phyloP scores from a whole-genome alignment of 2,113 vertebrate species.

The Triplophysa siluroides region DNA sequence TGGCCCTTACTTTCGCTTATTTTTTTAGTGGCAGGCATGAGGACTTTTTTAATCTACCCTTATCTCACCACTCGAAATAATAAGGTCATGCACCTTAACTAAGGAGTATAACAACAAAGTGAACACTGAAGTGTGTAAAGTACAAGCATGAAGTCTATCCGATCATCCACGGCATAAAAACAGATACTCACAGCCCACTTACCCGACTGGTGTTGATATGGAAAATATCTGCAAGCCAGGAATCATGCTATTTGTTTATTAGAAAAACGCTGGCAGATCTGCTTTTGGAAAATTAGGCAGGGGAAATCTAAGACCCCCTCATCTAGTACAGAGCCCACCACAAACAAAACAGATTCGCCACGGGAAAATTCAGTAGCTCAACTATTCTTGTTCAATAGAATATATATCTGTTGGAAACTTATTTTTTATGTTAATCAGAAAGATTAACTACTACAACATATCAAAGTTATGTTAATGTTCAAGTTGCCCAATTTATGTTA shows the following conservation, averaged over 20 bases:
- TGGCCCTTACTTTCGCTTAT: not conserved
- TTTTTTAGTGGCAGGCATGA: too few species aligned
- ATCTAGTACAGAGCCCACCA: not conserved
- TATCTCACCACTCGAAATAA: not conserved
- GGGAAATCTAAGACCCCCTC: slow-evolving; percentile 4
- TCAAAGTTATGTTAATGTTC: too few species aligned
- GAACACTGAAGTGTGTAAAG: not conserved
- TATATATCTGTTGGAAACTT: too few species aligned
- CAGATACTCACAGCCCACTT: not conserved
- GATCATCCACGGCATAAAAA: too few species aligned
- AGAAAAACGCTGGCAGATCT: slow-evolving; percentile 38
- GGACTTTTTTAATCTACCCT: too few species aligned
- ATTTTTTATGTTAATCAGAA: too few species aligned
- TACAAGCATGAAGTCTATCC: not conserved
- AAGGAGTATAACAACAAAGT: too few species aligned
- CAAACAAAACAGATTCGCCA: not conserved
- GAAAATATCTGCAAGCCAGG: slow-evolving; percentile 42
- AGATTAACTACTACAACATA: too few species aligned
- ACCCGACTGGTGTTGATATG: slow-evolving; percentile 35
- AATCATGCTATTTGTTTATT: slow-evolving; percentile 42
- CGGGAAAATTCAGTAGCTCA: too few species aligned
- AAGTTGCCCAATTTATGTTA: too few species aligned
- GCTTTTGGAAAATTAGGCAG: slow-evolving; percentile 33
- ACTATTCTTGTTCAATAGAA: too few species aligned
- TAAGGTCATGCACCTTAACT: not conserved